A percentile compares a stretch with the other conserved stretches of the same genome.
These are phyloP conservation scores for Nibea albiflora DNA, from an alignment of 2,113 vertebrate genomes.

Conservation along the genomic window DNA sequence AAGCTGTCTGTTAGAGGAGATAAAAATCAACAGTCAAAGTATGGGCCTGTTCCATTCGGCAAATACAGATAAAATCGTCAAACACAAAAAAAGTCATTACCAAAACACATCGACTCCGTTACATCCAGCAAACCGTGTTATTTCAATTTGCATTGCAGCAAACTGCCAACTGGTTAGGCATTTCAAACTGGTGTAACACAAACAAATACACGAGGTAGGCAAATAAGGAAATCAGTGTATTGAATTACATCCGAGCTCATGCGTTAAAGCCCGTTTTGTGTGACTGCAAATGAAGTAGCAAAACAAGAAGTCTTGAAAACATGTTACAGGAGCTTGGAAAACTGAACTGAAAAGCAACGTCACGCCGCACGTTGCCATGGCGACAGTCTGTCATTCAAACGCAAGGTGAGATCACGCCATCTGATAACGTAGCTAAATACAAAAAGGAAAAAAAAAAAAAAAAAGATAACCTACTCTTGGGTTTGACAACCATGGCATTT, in stretches of 20 bases:
- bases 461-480: constrained; percentile 60
- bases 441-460: constrained; percentile 7
- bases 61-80: not conserved
- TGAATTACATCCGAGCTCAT: not conserved
- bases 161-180: not conserved
- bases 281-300: constrained; percentile 1
- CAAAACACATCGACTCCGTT: not conserved
- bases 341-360: constrained; percentile 19
- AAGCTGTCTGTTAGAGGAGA: not conserved
- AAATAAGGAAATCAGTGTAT: constrained; percentile 5
- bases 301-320: not conserved
- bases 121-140: not conserved
- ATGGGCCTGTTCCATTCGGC: not conserved
- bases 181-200: constrained; percentile 8
- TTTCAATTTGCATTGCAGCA: constrained; percentile 1
- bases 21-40: not conserved
- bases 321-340: not conserved
- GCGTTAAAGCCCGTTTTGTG: not conserved
- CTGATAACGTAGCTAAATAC: constrained; percentile 65
- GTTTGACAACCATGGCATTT: constrained; percentile 80
- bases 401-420: constrained; percentile 42
- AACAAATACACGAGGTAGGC: not conserved
- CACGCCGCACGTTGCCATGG: constrained; percentile 37
- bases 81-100: not conserved
- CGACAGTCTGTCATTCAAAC: constrained; percentile 50